Evolutionary conservation across 2,888 invertebrate species (phyloP).

Genomic region (Aricia artaxerxes): DNA sequence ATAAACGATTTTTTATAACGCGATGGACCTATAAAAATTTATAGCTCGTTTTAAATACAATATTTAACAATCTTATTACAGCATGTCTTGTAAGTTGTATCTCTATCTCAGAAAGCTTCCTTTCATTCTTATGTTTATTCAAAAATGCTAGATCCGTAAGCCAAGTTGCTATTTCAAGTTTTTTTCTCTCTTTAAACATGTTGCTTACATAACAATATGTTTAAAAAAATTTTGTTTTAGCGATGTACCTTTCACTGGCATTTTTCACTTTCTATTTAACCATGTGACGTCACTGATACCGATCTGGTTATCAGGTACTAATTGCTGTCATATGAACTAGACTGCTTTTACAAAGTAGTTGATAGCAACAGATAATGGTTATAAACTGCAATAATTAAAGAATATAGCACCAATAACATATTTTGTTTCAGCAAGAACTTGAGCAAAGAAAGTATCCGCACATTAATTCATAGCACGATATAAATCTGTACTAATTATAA

Average conservation of each 20-base stretch:
- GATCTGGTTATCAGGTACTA: slow-evolving; percentile 15
- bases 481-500: no score
- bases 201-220: slow-evolving; percentile 16
- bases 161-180: neutral
- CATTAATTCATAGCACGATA: no score
- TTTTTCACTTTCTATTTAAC: slow-evolving; percentile 23
- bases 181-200: neutral
- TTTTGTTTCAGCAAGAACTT: no score
- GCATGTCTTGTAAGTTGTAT: neutral
- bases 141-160: neutral
- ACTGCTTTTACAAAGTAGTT: neutral
- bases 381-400: neutral
- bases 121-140: no score
- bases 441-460: no score
- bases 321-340: neutral
- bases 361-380: neutral
- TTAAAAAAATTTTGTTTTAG: neutral
- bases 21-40: no score
- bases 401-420: no score
- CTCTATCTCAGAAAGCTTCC: neutral
- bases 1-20: no score
- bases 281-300: slow-evolving; percentile 10
- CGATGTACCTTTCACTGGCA: slow-evolving; percentile 23
- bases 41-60: no score
- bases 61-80: no score